Evolutionary conservation across 1,140 invertebrate genomes (phyloP), one percentile per base, ranked within the genome.

Genomic region (Potamilus streckersoni): DNA sequence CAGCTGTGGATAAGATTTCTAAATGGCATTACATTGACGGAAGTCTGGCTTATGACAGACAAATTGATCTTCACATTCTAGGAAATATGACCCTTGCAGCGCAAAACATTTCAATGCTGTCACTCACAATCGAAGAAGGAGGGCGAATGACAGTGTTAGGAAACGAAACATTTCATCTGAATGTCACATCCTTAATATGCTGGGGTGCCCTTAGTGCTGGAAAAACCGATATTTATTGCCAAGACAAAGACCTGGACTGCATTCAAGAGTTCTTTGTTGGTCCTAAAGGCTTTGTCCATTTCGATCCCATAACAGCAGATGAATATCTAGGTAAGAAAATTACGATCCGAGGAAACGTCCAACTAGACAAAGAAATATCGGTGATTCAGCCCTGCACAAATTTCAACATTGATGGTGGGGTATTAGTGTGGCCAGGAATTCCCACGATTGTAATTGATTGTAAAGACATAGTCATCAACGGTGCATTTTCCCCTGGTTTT

Each of bases 391-490:
- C 80, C n/a, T 84, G 82, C 67, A 66, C 78, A 20, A 63, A 74
- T 20, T 80, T 86, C 59, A 49, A 74, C 15, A 66, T 86, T 56
- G 80, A 80, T 57, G 69, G 73, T 55, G 79, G 76, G 12, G 71
- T 58, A 17, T 68, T 84, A 1, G 70, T 62, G 14, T 83, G 84
- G 83, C 63, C 78, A 27, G 59, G 67, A 15, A 71, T 69, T 20
- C 59, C 61, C 20, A 72, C 74, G 12, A 79, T 83, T 16, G 78
- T 71, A 27, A 23, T 85, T 23, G 79, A 83, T 73, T 85, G 84
- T 76, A 63, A 56, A n/a, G 74, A 69, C 60, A 75, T 85, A 31
- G 82, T 71, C 31, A 79, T 85, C 57, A 83, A 85, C 69, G 79
- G 83, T 49, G 60, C 59, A 15, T 84, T 83, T 38, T 63, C 79